These are phyloP conservation scores for Apotomis betuletana DNA, from an alignment of 2,888 invertebrate species.

Conservation along the genomic window DNA sequence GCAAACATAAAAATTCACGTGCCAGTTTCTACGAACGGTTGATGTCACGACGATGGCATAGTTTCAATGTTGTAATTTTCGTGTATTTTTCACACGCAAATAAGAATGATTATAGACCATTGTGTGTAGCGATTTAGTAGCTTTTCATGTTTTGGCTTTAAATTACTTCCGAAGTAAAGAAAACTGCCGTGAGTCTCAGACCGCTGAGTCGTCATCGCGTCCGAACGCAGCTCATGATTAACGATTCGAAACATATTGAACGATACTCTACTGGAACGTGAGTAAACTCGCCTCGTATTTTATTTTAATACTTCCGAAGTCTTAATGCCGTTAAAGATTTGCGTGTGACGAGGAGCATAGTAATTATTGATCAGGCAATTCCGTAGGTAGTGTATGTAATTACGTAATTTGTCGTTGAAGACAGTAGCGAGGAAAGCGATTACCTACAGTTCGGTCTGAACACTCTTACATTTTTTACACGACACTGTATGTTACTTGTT, in stretches of 20 bases:
- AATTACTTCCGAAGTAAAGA: conserved; percentile 23
- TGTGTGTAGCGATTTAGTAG: not conserved
- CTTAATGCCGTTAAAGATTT: conserved; percentile 14
- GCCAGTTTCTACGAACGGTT: conserved; percentile 24
- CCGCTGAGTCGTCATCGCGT: no score
- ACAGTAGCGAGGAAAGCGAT: conserved; percentile 29
- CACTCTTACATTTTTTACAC: not conserved
- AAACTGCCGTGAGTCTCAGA: no score
- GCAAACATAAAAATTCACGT: conserved; percentile 14
- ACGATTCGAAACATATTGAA: no score
- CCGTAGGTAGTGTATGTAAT: conserved; percentile 22
- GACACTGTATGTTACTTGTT: not conserved
- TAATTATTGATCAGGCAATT: conserved; percentile 31
- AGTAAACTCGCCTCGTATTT: no score
- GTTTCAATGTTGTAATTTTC: conserved; percentile 36
- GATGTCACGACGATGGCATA: conserved; percentile 32
- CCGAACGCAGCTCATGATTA: no score
- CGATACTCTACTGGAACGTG: no score
- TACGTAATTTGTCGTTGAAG: conserved; percentile 23
- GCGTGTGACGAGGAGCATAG: conserved; percentile 23
- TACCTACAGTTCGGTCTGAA: conserved; percentile 11
- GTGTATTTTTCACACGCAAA: conserved; percentile 28
- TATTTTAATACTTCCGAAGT: conserved; percentile 12
- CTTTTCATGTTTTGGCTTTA: conserved; percentile 19
- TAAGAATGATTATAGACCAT: conserved; percentile 13